A percentile compares a stretch with the other conserved stretches of the same genome.
Conservation (phyloP, 2,797 vertebrate species). For the Macropodus opercularis region DNA sequence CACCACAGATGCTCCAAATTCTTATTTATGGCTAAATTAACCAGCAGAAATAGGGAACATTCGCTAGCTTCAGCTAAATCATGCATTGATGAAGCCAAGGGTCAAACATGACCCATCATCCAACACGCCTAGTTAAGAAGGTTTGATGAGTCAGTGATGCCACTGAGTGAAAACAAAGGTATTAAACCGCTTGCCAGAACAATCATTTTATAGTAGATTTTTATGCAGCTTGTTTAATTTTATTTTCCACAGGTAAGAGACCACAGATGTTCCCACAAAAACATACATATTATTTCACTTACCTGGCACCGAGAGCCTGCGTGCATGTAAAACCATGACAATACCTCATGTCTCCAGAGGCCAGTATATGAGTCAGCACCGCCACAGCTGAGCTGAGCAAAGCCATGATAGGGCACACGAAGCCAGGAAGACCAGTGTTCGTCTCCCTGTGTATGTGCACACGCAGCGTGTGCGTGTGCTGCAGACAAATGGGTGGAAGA, state of each 20-base stretch:
- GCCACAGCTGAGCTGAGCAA: constrained; percentile 63
- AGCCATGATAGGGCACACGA: constrained; percentile 55
- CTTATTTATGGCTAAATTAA: constrained; percentile 76
- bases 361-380: constrained; percentile 74
- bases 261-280: constrained; percentile 68
- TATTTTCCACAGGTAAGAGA: constrained; percentile 67
- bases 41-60: constrained; percentile 68
- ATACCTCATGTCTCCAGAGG: constrained; percentile 63
- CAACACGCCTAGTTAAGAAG: constrained; percentile 32
- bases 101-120: constrained; percentile 57
- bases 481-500: constrained; percentile 67
- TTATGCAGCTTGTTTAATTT: constrained; percentile 59
- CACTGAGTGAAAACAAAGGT: constrained; percentile 68
- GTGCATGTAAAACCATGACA: constrained; percentile 68
- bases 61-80: constrained; percentile 53
- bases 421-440: constrained; percentile 44
- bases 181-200: constrained; percentile 51
- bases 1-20: constrained; percentile 44
- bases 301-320: constrained; percentile 57
- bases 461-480: constrained; percentile 24
- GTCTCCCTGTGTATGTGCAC: constrained; percentile 22
- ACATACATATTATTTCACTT: constrained; percentile 62
- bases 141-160: constrained; percentile 65
- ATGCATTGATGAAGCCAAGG: constrained; percentile 57
- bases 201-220: constrained; percentile 57